These are phyloP conservation scores for Nyctibius grandis DNA, from an alignment of 2,797 vertebrate genomes.

Conservation along the genomic window DNA sequence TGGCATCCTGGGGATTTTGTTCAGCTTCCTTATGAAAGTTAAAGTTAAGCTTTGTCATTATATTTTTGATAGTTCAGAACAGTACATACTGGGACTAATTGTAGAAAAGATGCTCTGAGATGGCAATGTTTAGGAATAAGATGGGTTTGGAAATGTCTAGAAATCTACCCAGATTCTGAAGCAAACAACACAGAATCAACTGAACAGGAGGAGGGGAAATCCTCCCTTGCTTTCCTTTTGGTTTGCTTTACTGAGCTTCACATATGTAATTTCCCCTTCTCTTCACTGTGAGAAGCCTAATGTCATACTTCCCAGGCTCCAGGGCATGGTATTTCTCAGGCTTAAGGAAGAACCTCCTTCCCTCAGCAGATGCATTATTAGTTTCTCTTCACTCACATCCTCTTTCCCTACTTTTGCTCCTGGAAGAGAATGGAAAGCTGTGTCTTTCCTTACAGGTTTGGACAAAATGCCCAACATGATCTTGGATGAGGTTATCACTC, in stretches of 20 bases:
- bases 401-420: not conserved
- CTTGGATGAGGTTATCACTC: not conserved
- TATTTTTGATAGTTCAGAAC: not conserved
- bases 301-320: not conserved
- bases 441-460: not conserved
- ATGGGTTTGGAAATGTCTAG: not conserved
- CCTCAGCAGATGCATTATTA: not conserved
- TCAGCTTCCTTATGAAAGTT: not conserved
- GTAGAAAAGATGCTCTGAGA: not conserved
- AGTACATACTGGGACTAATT: accelerated
- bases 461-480: not conserved
- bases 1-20: not conserved
- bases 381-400: not conserved
- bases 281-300: not conserved
- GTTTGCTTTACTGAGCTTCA: not conserved
- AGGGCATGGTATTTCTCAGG: not conserved
- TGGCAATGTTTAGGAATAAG: not conserved
- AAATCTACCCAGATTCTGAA: not conserved
- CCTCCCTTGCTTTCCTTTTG: not conserved
- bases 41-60: not conserved
- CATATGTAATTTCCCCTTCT: not conserved
- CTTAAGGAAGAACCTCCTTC: not conserved
- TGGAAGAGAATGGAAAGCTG: not conserved
- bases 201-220: not conserved
- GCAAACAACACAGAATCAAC: not conserved